Evolutionary conservation across 2,113 vertebrate species (phyloP).

Genomic region (Gallinago jamesoni): DNA sequence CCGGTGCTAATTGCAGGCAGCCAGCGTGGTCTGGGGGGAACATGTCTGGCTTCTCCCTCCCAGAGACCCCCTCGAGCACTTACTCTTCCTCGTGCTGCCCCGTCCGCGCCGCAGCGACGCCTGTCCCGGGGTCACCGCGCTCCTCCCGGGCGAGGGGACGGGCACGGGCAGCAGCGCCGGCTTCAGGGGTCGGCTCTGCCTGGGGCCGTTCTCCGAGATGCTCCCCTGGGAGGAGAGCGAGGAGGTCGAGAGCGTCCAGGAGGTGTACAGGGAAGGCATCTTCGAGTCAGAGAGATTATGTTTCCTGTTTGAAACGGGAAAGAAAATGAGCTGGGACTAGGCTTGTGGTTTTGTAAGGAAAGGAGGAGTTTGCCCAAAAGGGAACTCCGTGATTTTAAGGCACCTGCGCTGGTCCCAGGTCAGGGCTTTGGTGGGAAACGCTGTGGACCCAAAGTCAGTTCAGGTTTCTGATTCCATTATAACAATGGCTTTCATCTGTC

Average conservation of each 20-base stretch:
- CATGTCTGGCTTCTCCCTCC: accelerated
- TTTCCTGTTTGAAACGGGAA: slow-evolving; percentile 53
- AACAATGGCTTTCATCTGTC: background rate
- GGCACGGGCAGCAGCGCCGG: slow-evolving; percentile 70
- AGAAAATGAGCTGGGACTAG: background rate
- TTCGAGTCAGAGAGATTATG: slow-evolving; percentile 62
- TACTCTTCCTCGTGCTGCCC: slow-evolving; percentile 75
- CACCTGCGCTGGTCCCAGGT: background rate
- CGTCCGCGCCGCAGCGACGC: slow-evolving; percentile 66
- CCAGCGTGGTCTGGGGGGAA: accelerated
- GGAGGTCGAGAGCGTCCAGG: slow-evolving; percentile 74
- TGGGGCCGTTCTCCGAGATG: slow-evolving; percentile 47
- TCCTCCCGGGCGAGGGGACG: slow-evolving; percentile 16
- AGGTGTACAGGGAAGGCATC: slow-evolving; percentile 65
- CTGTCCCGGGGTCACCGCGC: background rate
- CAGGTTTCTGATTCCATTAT: background rate
- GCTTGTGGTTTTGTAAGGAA: background rate
- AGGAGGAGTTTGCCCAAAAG: background rate
- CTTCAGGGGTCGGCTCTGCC: slow-evolving; percentile 61
- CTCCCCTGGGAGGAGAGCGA: slow-evolving; percentile 80
- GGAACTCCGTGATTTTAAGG: accelerated
- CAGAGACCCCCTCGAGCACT: background rate
- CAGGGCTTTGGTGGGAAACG: background rate
- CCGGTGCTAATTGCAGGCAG: background rate
- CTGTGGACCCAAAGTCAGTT: background rate